A percentile compares a stretch with the other conserved stretches of the same genome.
Conservation (phyloP, 2,888 invertebrate species). For the Drosophila limbata region DNA sequence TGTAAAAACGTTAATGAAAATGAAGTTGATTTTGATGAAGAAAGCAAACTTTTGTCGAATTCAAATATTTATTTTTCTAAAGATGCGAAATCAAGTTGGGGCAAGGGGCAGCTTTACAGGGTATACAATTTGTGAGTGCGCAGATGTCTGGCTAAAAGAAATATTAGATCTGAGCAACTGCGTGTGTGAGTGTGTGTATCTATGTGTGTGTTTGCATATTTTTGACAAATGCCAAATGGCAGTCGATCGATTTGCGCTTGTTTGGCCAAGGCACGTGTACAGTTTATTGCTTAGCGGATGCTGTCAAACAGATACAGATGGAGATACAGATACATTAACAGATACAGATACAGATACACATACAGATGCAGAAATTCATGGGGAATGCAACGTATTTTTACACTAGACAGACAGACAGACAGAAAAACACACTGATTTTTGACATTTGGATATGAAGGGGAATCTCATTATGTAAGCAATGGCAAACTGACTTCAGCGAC, state of each 20-base stretch:
- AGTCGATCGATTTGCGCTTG: constrained; percentile 38
- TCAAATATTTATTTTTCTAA: background rate
- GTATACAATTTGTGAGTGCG: constrained; percentile 10
- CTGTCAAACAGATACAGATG: constrained; percentile 14
- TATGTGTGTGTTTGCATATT: constrained; percentile 7
- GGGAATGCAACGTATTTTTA: constrained; percentile 57
- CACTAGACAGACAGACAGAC: constrained; percentile 21
- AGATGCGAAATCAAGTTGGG: background rate
- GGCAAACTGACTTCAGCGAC: constrained; percentile 27
- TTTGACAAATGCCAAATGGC: constrained; percentile 44
- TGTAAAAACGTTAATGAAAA: background rate
- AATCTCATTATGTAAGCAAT: constrained; percentile 65
- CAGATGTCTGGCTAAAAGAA: constrained; percentile 21
- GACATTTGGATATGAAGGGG: constrained; percentile 47
- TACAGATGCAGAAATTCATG: constrained; percentile 29
- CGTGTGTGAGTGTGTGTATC: background rate
- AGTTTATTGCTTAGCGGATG: constrained; percentile 11
- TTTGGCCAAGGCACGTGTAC: constrained; percentile 18
- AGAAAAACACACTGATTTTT: constrained; percentile 51
- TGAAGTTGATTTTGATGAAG: background rate
- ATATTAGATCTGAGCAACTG: constrained; percentile 23
- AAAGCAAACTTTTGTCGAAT: background rate
- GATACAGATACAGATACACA: background rate
- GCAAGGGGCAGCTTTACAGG: background rate
- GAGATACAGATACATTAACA: constrained; percentile 3